Evolutionary conservation across 2,113 vertebrate species (phyloP), one percentile per base, ranked within the genome.

Genomic region (Cnemophilus loriae): DNA sequence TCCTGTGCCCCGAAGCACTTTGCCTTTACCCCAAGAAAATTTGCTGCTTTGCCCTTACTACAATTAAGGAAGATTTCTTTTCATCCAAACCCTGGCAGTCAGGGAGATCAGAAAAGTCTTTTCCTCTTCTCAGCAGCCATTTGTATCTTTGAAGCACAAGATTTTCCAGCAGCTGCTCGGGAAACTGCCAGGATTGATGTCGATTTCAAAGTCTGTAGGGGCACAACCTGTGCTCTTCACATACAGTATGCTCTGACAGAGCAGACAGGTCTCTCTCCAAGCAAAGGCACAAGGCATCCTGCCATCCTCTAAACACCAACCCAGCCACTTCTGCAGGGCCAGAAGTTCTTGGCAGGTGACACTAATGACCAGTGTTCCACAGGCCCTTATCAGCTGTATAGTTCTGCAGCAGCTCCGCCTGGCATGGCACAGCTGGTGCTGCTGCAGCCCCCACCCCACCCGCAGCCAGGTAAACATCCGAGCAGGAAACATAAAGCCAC

Each of bases 181-280:
- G 57, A 44, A 89, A 47, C 33, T 81, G 35, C 30, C 55, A 21
- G 56, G 32, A 33, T 10, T 64, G 49, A 27, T 3, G 1, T 1
- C 30, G n/a, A 30, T 74, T 78, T 52, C 15, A 2, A 33, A 55
- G 42, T 9, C 65, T 18, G 26, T 1, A 75, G 53, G 19, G 23
- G 18, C 20, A 16, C 35, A 90, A 26, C 4, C n/a, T 64, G 20
- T 33, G 49, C n/a, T 52, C 20, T 56, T 65, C n/a, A 35, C 3
- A 44, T 3, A 26, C 5, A 1, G 5, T 1, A 0, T 0, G 0
- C 42, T 71, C 70, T 32, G 70, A 57, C 37, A 16, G 37, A 63
- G 17, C 28, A 23, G 55, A 19, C 17, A 49, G 47, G 16, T n/a
- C 12, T 65, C 33, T 13, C 35, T 56, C 20, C 50, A 35, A 77